phyloP scores from a whole-genome alignment of 2,888 invertebrate species.

The Ashinkailepas kermadecensis region DNA sequence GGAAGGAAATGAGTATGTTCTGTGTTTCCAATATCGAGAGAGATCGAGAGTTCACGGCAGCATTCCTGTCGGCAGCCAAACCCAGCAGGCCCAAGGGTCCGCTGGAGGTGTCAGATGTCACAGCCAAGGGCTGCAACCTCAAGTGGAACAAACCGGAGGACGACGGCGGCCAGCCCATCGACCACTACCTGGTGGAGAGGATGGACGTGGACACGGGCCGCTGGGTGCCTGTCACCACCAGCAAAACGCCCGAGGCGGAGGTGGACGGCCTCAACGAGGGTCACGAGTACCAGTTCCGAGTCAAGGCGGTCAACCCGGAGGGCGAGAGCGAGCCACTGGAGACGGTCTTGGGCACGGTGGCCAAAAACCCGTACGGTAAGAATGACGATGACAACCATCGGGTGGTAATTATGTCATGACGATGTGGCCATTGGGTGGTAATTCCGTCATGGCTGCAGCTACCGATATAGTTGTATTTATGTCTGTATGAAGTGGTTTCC shows the following conservation, averaged over 20 bases:
- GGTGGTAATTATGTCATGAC: no score
- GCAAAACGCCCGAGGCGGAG: conserved; percentile 74
- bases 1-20: no score
- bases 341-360: conserved; percentile 69
- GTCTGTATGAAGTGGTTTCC: no score
- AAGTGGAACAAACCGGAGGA: conserved; percentile 96
- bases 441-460: no score
- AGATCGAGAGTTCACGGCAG: no score
- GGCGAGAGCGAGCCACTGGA: conserved; percentile 79
- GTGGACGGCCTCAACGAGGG: conserved; percentile 87
- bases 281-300: conserved; percentile 90
- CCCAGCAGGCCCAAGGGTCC: conserved; percentile 92
- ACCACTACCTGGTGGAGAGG: conserved; percentile 89
- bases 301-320: conserved; percentile 90
- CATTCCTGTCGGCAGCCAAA: conserved; percentile 48
- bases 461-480: no score
- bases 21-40: no score
- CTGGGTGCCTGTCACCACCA: conserved; percentile 86
- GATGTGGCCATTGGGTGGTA: no score
- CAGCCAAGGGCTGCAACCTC: conserved; percentile 83
- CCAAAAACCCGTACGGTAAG: conserved; percentile 68
- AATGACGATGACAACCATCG: no score
- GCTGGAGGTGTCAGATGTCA: conserved; percentile 81
- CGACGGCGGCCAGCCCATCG: conserved; percentile 90
- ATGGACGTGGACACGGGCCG: conserved; percentile 89